Percentiles rank a stretch among this genome's conserved stretches.
Conservation (phyloP, 2,113 vertebrate genomes). For the Epinephelus lanceolatus region DNA sequence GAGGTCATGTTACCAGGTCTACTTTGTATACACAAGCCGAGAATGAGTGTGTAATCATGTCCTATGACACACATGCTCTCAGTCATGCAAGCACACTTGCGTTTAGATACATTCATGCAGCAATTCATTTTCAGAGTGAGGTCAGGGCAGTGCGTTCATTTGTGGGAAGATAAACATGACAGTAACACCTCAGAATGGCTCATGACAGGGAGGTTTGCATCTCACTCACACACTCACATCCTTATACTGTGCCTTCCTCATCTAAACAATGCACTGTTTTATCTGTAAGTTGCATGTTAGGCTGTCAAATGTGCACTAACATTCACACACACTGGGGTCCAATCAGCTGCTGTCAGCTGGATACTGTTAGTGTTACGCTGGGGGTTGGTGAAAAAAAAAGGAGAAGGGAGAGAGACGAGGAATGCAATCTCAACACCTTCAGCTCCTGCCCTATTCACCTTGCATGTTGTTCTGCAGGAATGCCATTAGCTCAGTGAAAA, state of each 20-base stretch:
- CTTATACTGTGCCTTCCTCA: background rate
- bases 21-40: slow-evolving; percentile 42
- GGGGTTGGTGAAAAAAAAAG: slow-evolving; percentile 23
- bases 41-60: slow-evolving; percentile 51
- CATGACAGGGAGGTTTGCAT: background rate
- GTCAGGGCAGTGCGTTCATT: background rate
- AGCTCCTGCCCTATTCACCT: slow-evolving; percentile 70
- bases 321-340: background rate
- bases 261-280: background rate
- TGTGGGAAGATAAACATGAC: slow-evolving; percentile 39
- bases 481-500: slow-evolving; percentile 62
- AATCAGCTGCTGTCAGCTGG: slow-evolving; percentile 64
- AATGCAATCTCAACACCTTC: slow-evolving; percentile 70
- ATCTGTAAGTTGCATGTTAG: background rate
- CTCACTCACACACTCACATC: background rate
- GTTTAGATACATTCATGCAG: slow-evolving; percentile 2
- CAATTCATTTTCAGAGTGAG: slow-evolving; percentile 16
- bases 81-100: background rate
- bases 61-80: slow-evolving; percentile 41
- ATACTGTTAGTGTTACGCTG: slow-evolving; percentile 62
- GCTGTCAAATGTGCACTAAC: background rate
- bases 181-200: slow-evolving; percentile 3
- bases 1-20: slow-evolving; percentile 52
- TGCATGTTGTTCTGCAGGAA: slow-evolving; percentile 60
- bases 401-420: slow-evolving; percentile 34